These are phyloP conservation scores for Papilio aristodemus DNA, from an alignment of 1,140 invertebrate species.

Conservation along the genomic window DNA sequence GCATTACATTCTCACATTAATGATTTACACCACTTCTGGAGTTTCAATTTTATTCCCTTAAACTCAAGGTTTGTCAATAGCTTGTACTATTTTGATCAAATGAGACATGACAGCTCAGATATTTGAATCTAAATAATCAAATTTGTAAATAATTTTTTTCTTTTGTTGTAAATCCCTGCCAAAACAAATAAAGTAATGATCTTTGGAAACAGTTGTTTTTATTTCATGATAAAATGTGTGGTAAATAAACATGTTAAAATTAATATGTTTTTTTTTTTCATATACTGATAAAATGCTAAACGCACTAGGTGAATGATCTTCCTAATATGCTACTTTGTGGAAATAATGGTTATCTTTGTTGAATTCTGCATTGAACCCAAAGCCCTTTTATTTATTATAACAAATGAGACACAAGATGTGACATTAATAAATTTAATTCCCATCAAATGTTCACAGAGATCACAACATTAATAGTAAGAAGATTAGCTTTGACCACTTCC, in stretches of 20 bases:
- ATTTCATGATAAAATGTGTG: neutral
- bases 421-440: conserved; percentile 39
- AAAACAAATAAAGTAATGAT: neutral
- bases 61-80: neutral
- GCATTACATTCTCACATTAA: neutral
- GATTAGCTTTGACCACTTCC: conserved; percentile 1
- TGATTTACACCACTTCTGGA: no score
- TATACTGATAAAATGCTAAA: no score
- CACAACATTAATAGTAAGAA: conserved; percentile 55
- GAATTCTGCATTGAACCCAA: no score
- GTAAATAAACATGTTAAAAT: neutral
- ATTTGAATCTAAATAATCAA: no score
- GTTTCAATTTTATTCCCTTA: neutral
- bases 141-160: neutral
- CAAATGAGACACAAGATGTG: neutral
- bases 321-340: no score
- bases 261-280: neutral
- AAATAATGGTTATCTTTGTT: no score
- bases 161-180: neutral
- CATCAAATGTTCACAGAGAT: conserved; percentile 54
- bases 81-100: neutral
- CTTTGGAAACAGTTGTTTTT: neutral
- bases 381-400: no score
- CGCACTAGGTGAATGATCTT: no score
- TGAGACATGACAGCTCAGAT: no score